Evolutionary conservation across 1,140 invertebrate genomes (phyloP).

Genomic region (Sycophaga agraensis): DNA sequence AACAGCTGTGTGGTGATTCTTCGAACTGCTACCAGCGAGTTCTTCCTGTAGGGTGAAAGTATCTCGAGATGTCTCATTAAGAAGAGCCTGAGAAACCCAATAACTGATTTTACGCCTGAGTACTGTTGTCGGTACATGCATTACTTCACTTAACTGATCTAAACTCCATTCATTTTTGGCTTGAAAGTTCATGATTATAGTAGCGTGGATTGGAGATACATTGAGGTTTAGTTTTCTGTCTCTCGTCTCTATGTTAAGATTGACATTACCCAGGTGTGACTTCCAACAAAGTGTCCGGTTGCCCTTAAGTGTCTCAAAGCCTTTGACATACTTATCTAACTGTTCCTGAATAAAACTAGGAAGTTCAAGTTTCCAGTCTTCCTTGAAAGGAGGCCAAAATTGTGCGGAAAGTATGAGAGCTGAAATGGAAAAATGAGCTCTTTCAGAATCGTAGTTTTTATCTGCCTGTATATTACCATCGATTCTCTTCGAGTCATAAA

Average conservation of each 20-base stretch:
- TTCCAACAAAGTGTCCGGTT: constrained; percentile 94
- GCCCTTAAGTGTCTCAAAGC: constrained; percentile 91
- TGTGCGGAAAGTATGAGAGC: constrained; percentile 95
- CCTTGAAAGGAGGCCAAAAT: constrained; percentile 97
- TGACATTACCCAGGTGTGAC: constrained; percentile 87
- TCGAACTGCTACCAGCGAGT: constrained; percentile 47
- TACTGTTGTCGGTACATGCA: constrained; percentile 81
- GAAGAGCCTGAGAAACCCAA: constrained; percentile 86
- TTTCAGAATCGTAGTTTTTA: constrained; percentile 60
- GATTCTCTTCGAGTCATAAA: constrained; percentile 84
- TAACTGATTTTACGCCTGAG: constrained; percentile 83
- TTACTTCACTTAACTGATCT: constrained; percentile 78
- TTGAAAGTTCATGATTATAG: constrained; percentile 94
- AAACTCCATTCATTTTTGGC: constrained; percentile 82
- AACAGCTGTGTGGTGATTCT: constrained; percentile 31
- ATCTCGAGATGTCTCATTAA: constrained; percentile 75
- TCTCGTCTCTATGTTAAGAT: constrained; percentile 88
- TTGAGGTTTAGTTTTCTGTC: constrained; percentile 78
- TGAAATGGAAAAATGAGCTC: constrained; percentile 69
- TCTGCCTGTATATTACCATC: constrained; percentile 85
- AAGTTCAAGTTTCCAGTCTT: constrained; percentile 84
- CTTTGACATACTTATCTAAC: constrained; percentile 85
- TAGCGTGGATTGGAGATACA: constrained; percentile 90
- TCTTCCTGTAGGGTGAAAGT: constrained; percentile 80
- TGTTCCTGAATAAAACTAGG: constrained; percentile 79